Evolutionary conservation across 2,797 vertebrate genomes (phyloP).

Genomic region (Acrocephalus scirpaceus): DNA sequence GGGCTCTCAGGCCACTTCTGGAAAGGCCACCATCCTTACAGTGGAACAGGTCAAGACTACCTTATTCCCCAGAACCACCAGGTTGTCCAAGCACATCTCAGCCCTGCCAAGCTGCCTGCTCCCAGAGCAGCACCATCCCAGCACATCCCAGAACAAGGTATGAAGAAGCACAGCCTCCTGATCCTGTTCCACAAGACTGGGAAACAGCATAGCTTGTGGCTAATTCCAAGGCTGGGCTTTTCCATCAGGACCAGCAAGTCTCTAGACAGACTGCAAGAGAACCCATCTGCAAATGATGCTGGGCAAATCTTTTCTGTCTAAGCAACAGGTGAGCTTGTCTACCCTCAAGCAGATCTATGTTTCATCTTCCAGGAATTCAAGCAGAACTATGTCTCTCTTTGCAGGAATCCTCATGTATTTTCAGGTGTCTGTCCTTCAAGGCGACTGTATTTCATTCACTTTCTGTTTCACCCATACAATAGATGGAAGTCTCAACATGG

Average conservation of each 20-base stretch:
- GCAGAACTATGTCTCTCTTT: background rate
- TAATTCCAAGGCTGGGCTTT: background rate
- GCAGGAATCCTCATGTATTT: background rate
- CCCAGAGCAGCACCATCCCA: background rate
- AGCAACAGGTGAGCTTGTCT: background rate
- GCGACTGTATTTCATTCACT: background rate
- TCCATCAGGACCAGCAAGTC: background rate
- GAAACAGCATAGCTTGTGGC: background rate
- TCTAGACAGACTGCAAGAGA: background rate
- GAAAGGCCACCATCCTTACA: background rate
- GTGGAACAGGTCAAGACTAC: background rate
- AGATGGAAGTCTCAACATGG: background rate
- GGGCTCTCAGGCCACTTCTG: background rate
- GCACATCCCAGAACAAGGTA: background rate
- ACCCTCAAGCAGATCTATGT: background rate
- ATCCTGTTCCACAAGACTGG: background rate
- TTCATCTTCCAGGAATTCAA: background rate
- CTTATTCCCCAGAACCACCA: background rate
- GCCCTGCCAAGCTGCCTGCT: background rate
- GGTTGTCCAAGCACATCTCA: background rate
- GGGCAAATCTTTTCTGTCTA: background rate
- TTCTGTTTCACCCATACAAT: background rate
- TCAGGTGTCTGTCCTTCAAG: background rate
- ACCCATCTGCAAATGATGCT: background rate
- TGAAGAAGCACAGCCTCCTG: accelerated